Evolutionary conservation across 2,888 invertebrate species (phyloP).

Genomic region (Drosophila borborema): DNA sequence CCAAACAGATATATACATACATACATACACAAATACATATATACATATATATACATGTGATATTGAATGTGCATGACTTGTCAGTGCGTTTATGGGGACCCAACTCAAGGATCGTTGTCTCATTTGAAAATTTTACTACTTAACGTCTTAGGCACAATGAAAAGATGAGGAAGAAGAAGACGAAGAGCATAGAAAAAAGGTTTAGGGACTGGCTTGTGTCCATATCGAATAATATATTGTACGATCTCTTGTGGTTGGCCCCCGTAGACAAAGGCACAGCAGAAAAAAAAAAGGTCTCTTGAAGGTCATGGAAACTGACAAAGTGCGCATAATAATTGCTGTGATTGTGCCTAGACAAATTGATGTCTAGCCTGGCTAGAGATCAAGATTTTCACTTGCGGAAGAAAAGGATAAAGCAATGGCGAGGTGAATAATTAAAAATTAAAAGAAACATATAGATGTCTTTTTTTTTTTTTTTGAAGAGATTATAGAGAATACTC

Average conservation of each 20-base stretch:
- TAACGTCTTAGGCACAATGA: slow-evolving; percentile 12
- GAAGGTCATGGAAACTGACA: slow-evolving; percentile 65
- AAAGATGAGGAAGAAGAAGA: too few species aligned
- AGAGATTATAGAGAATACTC: not conserved
- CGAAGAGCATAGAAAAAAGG: slow-evolving; percentile 10
- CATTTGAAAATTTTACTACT: slow-evolving; percentile 27
- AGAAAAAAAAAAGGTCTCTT: slow-evolving; percentile 32
- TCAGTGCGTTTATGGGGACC: not conserved
- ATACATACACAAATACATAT: not conserved
- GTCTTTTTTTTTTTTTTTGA: not conserved
- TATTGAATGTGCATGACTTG: slow-evolving; percentile 1
- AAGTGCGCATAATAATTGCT: slow-evolving; percentile 28
- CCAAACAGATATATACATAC: slow-evolving; percentile 7
- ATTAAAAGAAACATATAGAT: not conserved
- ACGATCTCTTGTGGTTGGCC: slow-evolving; percentile 69
- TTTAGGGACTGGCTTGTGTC: slow-evolving; percentile 34
- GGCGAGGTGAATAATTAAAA: not conserved
- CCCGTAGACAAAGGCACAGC: slow-evolving; percentile 33
- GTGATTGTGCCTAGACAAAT: slow-evolving; percentile 36
- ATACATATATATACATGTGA: not conserved
- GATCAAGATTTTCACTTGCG: slow-evolving; percentile 42
- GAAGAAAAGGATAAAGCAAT: slow-evolving; percentile 16
- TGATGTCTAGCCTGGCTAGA: slow-evolving; percentile 10
- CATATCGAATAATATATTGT: slow-evolving; percentile 47
- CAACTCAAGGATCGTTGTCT: slow-evolving; percentile 23